Evolutionary conservation across 2,888 invertebrate species (phyloP), one percentile per base, ranked within the genome.

Genomic region (Melanostoma mellinum): DNA sequence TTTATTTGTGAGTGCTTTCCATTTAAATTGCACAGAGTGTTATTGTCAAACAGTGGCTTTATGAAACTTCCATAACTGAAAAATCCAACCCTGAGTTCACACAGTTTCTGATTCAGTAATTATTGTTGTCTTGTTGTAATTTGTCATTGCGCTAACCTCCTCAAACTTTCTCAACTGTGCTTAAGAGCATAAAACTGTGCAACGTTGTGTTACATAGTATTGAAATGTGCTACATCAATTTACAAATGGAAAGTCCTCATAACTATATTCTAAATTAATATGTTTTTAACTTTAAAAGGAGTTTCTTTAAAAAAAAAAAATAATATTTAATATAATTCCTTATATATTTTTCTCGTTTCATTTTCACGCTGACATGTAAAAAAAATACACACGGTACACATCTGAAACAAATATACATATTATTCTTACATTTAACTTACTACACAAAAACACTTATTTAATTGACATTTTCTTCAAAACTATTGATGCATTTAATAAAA

Each of bases 291-390:
- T 63, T 63, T 1, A 63, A 63, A 46, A 61, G 36, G 48, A 38
- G 38, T 55, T 46, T 69, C 38, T 32, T n/a, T 50, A 56, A 56
- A 36, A 48, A 9, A 67, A 33, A 61, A 46, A 10, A 4, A 30
- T 10, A 9, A 48, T 56, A 69, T 44, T 46, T 69, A 69, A 46
- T 56, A 56, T 56, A 56, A 55, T 72, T 38, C 40, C 65, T 69
- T 56, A 53, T 5, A 76, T 60, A 75, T 71, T 65, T 81, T 65
- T 73, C 68, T 69, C 48, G 36, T 82, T 82, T 82, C 58, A 82
- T 77, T 77, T 82, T 63, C 73, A 82, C 73, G 82, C 78, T 73
- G 69, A 82, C 82, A 74, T 58, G 63, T 9, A 76, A 75, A 68
- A 67, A 58, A 52, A 10, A 61, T 10, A 61, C 50, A 44, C 53